Evolutionary conservation across 2,797 vertebrate species (phyloP).

Genomic region (Lepidocolaptes lacrymiger): DNA sequence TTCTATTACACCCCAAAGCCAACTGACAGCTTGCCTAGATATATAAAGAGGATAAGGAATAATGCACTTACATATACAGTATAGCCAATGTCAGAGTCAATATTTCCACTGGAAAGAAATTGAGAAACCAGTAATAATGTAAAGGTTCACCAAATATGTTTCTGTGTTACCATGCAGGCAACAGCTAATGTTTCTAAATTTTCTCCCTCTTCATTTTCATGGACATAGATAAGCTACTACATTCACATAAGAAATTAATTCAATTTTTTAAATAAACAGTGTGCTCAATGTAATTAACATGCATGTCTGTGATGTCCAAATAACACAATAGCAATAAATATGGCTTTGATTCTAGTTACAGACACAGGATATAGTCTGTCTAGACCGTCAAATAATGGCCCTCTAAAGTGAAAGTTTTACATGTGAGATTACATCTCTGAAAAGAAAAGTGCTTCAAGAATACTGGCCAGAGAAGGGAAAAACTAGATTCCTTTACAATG

Average conservation of each 20-base stretch:
- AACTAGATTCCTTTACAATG: not conserved
- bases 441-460: conserved; percentile 22
- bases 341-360: conserved; percentile 42
- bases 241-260: not conserved
- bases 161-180: not conserved
- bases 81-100: not conserved
- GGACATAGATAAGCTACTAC: not conserved
- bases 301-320: not conserved
- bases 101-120: not conserved
- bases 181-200: not conserved
- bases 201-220: not conserved
- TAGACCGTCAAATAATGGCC: conserved; percentile 48
- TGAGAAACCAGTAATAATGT: not conserved
- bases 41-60: not conserved
- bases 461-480: not conserved
- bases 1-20: not conserved
- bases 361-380: conserved; percentile 60
- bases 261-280: not conserved
- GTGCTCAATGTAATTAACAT: conserved; percentile 12
- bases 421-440: conserved; percentile 42
- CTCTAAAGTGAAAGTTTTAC: conserved; percentile 24
- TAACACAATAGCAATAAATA: conserved; percentile 22
- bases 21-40: not conserved
- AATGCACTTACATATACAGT: not conserved
- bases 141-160: not conserved